phyloP scores from a whole-genome alignment of 1,140 invertebrate genomes.

The Anoplolepis gracilipes region DNA sequence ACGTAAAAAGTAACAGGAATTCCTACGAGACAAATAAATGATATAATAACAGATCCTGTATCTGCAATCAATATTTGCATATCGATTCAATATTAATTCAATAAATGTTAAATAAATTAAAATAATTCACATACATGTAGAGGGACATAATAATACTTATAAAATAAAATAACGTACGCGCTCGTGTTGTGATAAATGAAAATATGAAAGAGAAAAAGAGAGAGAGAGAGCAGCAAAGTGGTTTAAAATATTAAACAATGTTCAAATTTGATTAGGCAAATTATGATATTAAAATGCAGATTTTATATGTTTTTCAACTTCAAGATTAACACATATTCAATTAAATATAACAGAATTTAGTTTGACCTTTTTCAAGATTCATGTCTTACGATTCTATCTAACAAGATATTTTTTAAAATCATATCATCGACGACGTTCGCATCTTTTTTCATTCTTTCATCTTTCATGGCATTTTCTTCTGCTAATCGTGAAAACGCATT shows the following conservation, averaged over 20 bases:
- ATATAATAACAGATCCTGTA: not conserved
- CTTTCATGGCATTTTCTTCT: not conserved
- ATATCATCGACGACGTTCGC: not conserved
- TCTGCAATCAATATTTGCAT: not conserved
- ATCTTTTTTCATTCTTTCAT: not conserved
- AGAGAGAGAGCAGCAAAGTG: not conserved
- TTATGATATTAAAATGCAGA: not conserved
- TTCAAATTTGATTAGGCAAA: not conserved
- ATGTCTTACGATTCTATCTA: not conserved
- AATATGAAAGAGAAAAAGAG: not conserved
- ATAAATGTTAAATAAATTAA: too few relatives aligned
- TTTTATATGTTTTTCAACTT: not conserved
- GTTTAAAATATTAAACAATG: not conserved
- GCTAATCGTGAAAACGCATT: slow-evolving; percentile 9
- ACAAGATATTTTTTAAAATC: not conserved
- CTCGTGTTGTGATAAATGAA: not conserved
- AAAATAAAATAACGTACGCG: not conserved
- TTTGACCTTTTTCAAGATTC: not conserved
- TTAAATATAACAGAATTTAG: not conserved
- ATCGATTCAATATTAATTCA: slow-evolving; percentile 1
- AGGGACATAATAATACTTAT: not conserved
- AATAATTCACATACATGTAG: not conserved
- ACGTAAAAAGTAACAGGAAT: not conserved
- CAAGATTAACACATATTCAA: not conserved
- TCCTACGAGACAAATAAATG: not conserved